These are phyloP conservation scores for Oncorhynchus nerka DNA, from an alignment of 2,113 vertebrate species.

Conservation along the genomic window DNA sequence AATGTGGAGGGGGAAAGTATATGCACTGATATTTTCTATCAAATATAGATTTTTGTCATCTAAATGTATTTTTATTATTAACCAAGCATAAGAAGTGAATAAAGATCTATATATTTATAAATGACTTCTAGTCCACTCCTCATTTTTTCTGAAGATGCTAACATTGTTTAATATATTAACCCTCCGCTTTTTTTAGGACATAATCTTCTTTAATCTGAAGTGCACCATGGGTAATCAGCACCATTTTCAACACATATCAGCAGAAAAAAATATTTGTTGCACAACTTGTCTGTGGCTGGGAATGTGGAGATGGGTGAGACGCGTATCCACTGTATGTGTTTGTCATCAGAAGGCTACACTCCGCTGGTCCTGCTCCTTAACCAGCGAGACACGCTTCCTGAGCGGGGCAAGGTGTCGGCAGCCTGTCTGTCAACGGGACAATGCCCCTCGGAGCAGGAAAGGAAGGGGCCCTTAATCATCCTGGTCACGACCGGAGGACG, in stretches of 20 bases:
- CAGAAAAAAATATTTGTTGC: neutral
- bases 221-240: neutral
- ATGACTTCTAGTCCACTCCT: constrained; percentile 32
- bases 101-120: constrained; percentile 83
- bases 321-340: constrained; percentile 4
- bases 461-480: constrained; percentile 75
- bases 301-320: constrained; percentile 7
- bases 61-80: constrained; percentile 73
- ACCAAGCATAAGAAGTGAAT: constrained; percentile 68
- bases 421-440: constrained; percentile 69
- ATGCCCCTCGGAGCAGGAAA: constrained; percentile 54
- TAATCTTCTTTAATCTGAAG: too few relatives aligned
- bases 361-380: constrained; percentile 40
- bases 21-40: constrained; percentile 77
- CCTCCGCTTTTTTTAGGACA: too few relatives aligned
- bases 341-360: constrained; percentile 12
- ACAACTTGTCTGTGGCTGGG: neutral
- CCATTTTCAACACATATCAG: neutral
- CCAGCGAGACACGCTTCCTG: constrained; percentile 62
- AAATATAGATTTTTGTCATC: constrained; percentile 60
- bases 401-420: constrained; percentile 62
- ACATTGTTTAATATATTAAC: too few relatives aligned
- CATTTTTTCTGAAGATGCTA: constrained; percentile 4
- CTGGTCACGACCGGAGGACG: constrained; percentile 50
- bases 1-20: constrained; percentile 53